Evolutionary conservation across 1,140 invertebrate genomes (phyloP), one percentile per base, ranked within the genome.

Genomic region (Drosophila littoralis): DNA sequence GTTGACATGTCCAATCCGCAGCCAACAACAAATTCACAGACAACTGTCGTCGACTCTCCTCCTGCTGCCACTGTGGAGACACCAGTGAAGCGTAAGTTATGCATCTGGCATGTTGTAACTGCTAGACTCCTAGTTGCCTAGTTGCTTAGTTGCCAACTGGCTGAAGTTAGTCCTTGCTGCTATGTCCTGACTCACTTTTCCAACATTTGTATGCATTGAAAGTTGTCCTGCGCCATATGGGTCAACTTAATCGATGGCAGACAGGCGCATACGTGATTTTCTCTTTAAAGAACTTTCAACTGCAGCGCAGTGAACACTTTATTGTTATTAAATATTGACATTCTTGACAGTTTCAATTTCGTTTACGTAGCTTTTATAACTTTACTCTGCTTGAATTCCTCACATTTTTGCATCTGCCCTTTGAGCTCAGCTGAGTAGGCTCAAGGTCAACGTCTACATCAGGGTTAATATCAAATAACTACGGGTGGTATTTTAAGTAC

Each of bases 51-150:
- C 32, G 68, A 64, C 6, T 51, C 64, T 35, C 12, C 64, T n/a
- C 3, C 57, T 36, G 9, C 59, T 48, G 46, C 22, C 13, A n/a
- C 15, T 22, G 60, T 15, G 46, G 60, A 51, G 46, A 40, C 46
- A 40, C 75, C 72, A 51, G 58, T 75, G 48, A 75, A 78, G 67
- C 71, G 71, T 74, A 74, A 74, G 71, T 74, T 69, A 74, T 74
- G 55, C 57, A 73, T 15, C 64, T 73, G 70, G 58, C 71, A 74
- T 68, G 67, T 74, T 74, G 71, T 55, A 61, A 61, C 66, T 28
- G 46, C 32, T 59, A 15, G 42, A 59, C 42, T 59, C 33, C n/a
- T 55, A 32, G 36, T 50, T 69, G 33, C 50, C 42, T 45, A 45
- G 22, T 28, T 28, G 22, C 22, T 28, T 38, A 66, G 33, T 43